These are phyloP conservation scores for Melanargia galathea DNA, from an alignment of 2,888 invertebrate genomes.

Conservation along the genomic window DNA sequence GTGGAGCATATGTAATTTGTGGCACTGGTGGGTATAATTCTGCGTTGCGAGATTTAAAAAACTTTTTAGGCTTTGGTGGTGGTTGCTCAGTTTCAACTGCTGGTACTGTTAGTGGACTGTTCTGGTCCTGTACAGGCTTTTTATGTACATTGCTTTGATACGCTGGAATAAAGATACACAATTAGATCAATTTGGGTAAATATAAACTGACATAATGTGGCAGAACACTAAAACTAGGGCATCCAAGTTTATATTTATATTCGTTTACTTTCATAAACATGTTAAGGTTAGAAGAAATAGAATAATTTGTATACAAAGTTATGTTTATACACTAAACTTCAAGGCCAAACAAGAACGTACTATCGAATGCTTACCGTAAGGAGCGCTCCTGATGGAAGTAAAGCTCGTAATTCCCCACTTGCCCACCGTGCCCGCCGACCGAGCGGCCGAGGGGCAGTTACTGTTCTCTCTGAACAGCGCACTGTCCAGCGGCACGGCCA, in stretches of 20 bases:
- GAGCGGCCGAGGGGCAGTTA: slow-evolving; percentile 93
- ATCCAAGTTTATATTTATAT: background rate
- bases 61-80: slow-evolving; percentile 91
- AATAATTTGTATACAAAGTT: slow-evolving; percentile 14
- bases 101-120: slow-evolving; percentile 79
- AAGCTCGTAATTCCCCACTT: slow-evolving; percentile 98
- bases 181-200: background rate
- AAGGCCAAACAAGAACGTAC: slow-evolving; percentile 43
- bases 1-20: slow-evolving; percentile 78
- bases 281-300: background rate
- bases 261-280: slow-evolving; percentile 15
- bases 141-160: slow-evolving; percentile 68
- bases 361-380: slow-evolving; percentile 83
- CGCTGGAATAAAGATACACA: slow-evolving; percentile 58
- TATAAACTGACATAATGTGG: background rate
- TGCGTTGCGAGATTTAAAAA: slow-evolving; percentile 92
- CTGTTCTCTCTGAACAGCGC: slow-evolving; percentile 88
- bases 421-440: slow-evolving; percentile 94
- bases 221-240: background rate
- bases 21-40: slow-evolving; percentile 82
- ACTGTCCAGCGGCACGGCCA: slow-evolving; percentile 84
- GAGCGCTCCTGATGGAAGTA: slow-evolving; percentile 92
- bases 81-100: slow-evolving; percentile 78
- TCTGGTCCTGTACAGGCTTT: slow-evolving; percentile 79
- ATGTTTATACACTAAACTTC: slow-evolving; percentile 36